Percentiles rank a stretch among this genome's conserved stretches.
Evolutionary conservation across 1,140 invertebrate species (phyloP).

Genomic region (Drosophila busckii): DNA sequence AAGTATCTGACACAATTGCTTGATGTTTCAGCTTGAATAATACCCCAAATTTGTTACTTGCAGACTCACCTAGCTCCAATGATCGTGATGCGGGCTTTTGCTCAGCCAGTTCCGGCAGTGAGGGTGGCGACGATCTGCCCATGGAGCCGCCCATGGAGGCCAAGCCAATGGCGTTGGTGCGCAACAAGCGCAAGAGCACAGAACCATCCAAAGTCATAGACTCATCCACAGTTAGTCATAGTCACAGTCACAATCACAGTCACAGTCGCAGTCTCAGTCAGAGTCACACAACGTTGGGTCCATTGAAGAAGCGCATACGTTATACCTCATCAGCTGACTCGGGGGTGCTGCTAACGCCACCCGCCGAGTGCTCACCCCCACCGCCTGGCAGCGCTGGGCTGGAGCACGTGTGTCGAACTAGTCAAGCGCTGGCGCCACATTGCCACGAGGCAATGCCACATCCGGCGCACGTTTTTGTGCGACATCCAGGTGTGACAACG

Average conservation of each 20-base stretch:
- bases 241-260: no score
- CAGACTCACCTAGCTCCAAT: constrained; percentile 75
- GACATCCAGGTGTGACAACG: constrained; percentile 79
- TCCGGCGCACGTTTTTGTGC: constrained; percentile 71
- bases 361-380: constrained; percentile 41
- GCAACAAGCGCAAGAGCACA: constrained; percentile 85
- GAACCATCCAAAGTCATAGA: constrained; percentile 82
- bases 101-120: constrained; percentile 80
- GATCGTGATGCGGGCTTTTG: constrained; percentile 86
- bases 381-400: constrained; percentile 68
- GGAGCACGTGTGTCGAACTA: constrained; percentile 79
- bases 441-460: constrained; percentile 58
- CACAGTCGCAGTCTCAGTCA: not conserved
- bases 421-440: constrained; percentile 40
- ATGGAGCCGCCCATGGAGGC: constrained; percentile 83
- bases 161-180: constrained; percentile 82
- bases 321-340: constrained; percentile 70
- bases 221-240: no score
- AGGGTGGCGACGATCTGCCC: constrained; percentile 82
- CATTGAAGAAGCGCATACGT: constrained; percentile 84
- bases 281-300: constrained; percentile 71
- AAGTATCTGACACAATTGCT: constrained; percentile 24
- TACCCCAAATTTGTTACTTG: constrained; percentile 26
- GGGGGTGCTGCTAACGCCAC: constrained; percentile 54
- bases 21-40: not conserved